Conservation (phyloP, 2,113 vertebrate genomes). For the Mobula hypostoma region DNA sequence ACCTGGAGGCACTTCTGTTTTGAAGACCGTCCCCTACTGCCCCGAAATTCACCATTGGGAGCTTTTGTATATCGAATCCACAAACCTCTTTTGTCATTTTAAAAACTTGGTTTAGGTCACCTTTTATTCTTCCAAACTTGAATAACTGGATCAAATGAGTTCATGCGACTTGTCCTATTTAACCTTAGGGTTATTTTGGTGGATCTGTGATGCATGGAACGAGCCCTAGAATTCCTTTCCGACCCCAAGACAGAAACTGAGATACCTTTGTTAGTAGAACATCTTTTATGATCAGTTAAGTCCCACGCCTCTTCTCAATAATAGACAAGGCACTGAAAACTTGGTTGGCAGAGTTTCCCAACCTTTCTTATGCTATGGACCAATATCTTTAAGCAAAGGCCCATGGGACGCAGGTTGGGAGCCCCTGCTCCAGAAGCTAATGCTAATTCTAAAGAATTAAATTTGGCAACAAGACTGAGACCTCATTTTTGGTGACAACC, state of each 20-base stretch:
- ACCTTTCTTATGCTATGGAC: no score
- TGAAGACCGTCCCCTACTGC: neutral
- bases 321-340: neutral
- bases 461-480: neutral
- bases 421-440: no score
- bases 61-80: neutral
- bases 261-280: neutral
- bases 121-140: neutral
- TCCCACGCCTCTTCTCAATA: neutral
- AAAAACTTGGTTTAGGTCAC: neutral
- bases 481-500: constrained; percentile 36
- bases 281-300: neutral
- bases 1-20: neutral
- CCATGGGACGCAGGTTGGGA: no score
- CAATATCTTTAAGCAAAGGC: no score
- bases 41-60: neutral
- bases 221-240: neutral
- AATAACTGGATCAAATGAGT: neutral
- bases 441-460: neutral
- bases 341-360: neutral
- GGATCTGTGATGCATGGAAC: neutral
- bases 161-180: neutral
- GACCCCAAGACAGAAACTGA: neutral
- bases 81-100: neutral
- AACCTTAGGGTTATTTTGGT: neutral